Conservation (phyloP, 2,113 vertebrate genomes). For the Oplegnathus fasciatus region DNA sequence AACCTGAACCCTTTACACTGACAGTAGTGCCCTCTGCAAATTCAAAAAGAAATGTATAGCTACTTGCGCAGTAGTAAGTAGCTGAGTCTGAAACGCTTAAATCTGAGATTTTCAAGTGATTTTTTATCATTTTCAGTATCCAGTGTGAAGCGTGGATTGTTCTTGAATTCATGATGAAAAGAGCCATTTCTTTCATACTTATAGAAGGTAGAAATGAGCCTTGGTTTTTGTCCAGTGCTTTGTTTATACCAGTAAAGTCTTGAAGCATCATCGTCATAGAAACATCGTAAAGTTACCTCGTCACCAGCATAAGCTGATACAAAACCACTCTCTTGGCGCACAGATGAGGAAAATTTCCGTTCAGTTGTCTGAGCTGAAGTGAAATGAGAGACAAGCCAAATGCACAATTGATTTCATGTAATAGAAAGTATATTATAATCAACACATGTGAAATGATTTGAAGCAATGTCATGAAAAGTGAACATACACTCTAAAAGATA, state of each 20-base stretch:
- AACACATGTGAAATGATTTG: no score
- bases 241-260: conserved; percentile 71
- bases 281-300: conserved; percentile 44
- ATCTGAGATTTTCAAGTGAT: conserved; percentile 48
- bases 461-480: no score
- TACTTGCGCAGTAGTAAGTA: conserved; percentile 57
- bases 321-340: neutral
- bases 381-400: neutral
- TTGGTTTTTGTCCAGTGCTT: conserved; percentile 52
- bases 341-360: neutral
- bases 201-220: conserved; percentile 41
- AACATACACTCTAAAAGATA: no score
- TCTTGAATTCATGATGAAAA: conserved; percentile 46
- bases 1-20: no score
- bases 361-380: neutral
- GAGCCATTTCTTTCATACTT: fast-evolving
- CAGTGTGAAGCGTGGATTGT: conserved; percentile 45
- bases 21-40: no score
- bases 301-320: conserved; percentile 34
- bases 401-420: neutral
- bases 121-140: neutral
- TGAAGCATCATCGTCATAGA: neutral
- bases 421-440: no score
- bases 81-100: conserved; percentile 60
- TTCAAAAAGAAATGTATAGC: neutral